Evolutionary conservation across 37 sponge, comb jelly and placozoan species (phyloP).

Genomic region (Halichondria panicea): DNA sequence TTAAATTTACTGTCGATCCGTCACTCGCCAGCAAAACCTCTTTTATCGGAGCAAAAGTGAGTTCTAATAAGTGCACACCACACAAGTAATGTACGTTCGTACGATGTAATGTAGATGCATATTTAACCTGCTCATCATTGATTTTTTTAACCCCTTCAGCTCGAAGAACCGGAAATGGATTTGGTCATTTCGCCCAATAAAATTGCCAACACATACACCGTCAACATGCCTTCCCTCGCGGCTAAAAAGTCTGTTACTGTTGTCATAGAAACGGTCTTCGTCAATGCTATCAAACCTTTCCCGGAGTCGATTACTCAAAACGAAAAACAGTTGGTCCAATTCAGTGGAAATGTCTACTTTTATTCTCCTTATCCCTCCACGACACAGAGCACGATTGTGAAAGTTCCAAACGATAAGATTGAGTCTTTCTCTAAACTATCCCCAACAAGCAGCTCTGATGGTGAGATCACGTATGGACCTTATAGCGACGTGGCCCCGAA

Average conservation of each 20-base stretch:
- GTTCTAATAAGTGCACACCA: not conserved
- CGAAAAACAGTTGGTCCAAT: slow-evolving; percentile 88
- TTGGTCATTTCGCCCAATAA: not conserved
- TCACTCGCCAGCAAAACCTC: slow-evolving; percentile 19
- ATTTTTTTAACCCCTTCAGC: no score
- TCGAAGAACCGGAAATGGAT: not conserved
- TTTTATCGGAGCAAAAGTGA: slow-evolving; percentile 56
- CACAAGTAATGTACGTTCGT: no score
- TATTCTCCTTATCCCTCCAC: slow-evolving; percentile 70
- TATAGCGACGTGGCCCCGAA: slow-evolving; percentile 53
- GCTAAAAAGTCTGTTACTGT: slow-evolving; percentile 46
- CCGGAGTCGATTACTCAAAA: slow-evolving; percentile 80
- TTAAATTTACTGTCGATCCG: slow-evolving; percentile 37
- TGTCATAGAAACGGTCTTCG: slow-evolving; percentile 55
- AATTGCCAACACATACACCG: slow-evolving; percentile 5
- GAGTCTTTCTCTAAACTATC: slow-evolving; percentile 77
- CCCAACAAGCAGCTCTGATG: slow-evolving; percentile 67
- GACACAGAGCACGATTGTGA: slow-evolving; percentile 71
- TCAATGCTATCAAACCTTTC: slow-evolving; percentile 60
- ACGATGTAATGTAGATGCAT: no score
- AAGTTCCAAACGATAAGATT: slow-evolving; percentile 59
- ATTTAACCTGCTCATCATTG: no score
- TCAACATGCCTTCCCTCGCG: slow-evolving; percentile 58
- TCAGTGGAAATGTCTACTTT: slow-evolving; percentile 70
- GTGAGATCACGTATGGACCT: slow-evolving; percentile 87